phyloP scores from a whole-genome alignment of 23 tunicate species.

The Corella eumyota region DNA sequence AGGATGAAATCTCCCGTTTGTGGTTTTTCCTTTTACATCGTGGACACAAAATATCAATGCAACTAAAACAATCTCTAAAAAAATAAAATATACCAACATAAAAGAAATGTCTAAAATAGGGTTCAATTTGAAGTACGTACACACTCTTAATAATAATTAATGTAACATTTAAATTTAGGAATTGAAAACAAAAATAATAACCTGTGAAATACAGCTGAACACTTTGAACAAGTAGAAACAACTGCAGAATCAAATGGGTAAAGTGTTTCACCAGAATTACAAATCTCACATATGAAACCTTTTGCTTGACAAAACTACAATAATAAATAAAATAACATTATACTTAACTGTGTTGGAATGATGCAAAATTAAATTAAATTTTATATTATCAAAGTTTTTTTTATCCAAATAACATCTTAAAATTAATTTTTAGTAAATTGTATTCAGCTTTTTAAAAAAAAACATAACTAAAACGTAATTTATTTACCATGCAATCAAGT shows the following conservation, averaged over 20 bases:
- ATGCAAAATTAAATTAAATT: background rate
- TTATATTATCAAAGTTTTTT: background rate
- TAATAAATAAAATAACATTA: background rate
- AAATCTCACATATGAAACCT: constrained; percentile 94
- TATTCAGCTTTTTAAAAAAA: background rate
- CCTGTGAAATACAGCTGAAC: constrained; percentile 84
- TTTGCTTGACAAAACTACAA: constrained; percentile 69
- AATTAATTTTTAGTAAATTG: background rate
- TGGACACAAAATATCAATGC: constrained; percentile 45
- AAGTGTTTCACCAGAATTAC: constrained; percentile 73
- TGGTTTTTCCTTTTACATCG: constrained; percentile 35
- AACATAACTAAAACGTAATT: background rate
- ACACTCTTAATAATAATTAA: too few species aligned
- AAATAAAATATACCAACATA: background rate
- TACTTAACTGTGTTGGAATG: background rate
- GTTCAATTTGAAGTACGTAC: background rate
- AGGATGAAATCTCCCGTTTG: background rate
- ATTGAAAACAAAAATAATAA: too few species aligned
- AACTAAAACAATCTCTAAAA: constrained; percentile 63
- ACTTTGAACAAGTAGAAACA: constrained; percentile 56
- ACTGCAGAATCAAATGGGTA: constrained; percentile 82
- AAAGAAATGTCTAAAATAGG: background rate
- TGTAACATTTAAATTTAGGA: too few species aligned
- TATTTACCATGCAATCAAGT: constrained; percentile 58
- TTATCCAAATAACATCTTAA: too few species aligned